phyloP scores from a whole-genome alignment of 2,888 invertebrate genomes.

The Agrilus cyanescens region DNA sequence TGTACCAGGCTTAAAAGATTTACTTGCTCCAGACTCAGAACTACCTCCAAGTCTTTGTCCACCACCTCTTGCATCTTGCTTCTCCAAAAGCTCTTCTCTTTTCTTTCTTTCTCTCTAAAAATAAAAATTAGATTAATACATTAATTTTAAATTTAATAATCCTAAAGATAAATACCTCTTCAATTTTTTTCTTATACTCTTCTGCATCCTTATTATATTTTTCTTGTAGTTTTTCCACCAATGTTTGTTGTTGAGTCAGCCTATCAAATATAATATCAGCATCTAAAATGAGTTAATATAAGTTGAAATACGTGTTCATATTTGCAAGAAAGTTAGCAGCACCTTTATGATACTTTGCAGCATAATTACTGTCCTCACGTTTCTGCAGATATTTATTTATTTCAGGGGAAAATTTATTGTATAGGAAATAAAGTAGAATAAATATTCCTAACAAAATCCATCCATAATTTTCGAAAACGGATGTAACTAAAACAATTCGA shows the following conservation, averaged over 20 bases:
- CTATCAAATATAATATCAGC: constrained; percentile 32
- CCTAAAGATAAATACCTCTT: constrained; percentile 28
- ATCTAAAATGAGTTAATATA: constrained; percentile 26
- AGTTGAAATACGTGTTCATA: neutral
- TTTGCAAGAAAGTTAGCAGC: no score
- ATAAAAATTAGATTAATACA: constrained; percentile 6
- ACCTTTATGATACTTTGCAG: constrained; percentile 39
- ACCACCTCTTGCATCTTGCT: constrained; percentile 11
- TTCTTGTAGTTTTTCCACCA: constrained; percentile 34
- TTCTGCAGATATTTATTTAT: constrained; percentile 27
- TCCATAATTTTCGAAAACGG: constrained; percentile 25
- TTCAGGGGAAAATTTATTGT: constrained; percentile 27
- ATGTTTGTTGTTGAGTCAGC: constrained; percentile 29
- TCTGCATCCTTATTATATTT: constrained; percentile 29
- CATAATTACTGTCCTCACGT: constrained; percentile 31
- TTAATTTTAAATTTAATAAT: constrained; percentile 3
- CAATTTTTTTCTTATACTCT: constrained; percentile 26
- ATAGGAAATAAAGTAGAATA: constrained; percentile 26
- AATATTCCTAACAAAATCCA: constrained; percentile 32
- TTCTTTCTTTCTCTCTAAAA: constrained; percentile 28
- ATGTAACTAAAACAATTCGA: constrained; percentile 15
- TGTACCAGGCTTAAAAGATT: constrained; percentile 20
- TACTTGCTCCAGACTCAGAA: constrained; percentile 1
- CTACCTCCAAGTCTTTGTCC: constrained; percentile 25
- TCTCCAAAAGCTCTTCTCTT: constrained; percentile 21